Evolutionary conservation across 2,888 invertebrate genomes (phyloP).

Genomic region (Dolichopus griseipennis): DNA sequence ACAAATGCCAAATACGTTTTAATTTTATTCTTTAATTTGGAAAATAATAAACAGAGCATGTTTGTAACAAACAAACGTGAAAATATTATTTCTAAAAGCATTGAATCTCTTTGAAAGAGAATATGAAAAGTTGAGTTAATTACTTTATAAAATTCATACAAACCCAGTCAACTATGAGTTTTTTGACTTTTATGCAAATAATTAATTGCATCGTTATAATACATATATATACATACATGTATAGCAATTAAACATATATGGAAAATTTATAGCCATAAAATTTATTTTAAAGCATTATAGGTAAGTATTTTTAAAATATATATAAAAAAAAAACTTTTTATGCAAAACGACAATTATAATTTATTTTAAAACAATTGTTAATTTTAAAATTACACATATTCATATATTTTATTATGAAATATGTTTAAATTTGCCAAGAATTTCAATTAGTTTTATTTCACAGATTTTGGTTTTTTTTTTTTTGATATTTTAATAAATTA

Average conservation of each 20-base stretch:
- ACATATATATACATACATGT: not conserved
- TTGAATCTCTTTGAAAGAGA: not conserved
- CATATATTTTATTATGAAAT: conserved; percentile 9
- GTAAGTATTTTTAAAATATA: too few species aligned
- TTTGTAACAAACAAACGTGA: not conserved
- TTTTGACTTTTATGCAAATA: too few species aligned
- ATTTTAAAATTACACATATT: too few species aligned
- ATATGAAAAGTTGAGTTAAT: not conserved
- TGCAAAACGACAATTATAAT: too few species aligned
- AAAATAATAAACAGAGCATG: not conserved
- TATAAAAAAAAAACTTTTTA: too few species aligned
- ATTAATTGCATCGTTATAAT: not conserved
- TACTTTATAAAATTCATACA: not conserved
- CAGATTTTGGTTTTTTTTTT: not conserved
- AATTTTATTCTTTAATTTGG: not conserved
- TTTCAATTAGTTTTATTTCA: not conserved
- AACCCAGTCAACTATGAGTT: not conserved
- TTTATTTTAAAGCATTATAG: too few species aligned
- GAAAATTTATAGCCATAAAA: too few species aligned
- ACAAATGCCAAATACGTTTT: not conserved
- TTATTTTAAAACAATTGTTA: too few species aligned
- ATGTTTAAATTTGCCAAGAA: conserved; percentile 12
- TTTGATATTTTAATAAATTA: not conserved
- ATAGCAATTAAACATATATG: too few species aligned
- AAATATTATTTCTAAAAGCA: not conserved